A percentile compares a stretch with the other conserved stretches of the same genome.
phyloP scores from a whole-genome alignment of 2,113 vertebrate genomes.

The Nerophis ophidion region DNA sequence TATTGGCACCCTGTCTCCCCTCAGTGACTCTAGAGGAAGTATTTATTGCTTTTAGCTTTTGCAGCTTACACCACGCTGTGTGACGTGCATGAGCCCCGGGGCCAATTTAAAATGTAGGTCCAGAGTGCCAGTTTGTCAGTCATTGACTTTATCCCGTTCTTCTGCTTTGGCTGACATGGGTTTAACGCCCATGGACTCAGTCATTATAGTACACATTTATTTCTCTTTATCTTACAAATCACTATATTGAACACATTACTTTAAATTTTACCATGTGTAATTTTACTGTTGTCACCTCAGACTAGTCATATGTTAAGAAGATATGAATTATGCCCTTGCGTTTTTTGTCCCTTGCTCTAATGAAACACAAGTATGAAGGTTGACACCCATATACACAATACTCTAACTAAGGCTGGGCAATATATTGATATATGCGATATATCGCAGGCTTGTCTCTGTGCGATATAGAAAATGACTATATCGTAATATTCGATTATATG shows the following conservation, averaged over 20 bases:
- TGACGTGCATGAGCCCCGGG: conserved; percentile 27
- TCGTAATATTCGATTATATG: too few species aligned
- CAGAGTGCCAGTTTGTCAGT: conserved; percentile 17
- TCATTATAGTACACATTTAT: neutral
- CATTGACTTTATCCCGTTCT: conserved; percentile 1
- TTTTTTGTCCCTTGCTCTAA: too few species aligned
- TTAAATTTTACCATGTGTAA: neutral
- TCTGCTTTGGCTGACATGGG: neutral
- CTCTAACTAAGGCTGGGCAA: too few species aligned
- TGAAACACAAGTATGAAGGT: too few species aligned
- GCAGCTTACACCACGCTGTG: conserved; percentile 35
- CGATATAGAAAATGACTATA: too few species aligned
- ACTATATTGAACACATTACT: too few species aligned
- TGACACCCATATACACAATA: too few species aligned
- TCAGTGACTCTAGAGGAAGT: conserved; percentile 39
- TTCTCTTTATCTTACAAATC: neutral
- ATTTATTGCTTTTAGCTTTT: conserved; percentile 57
- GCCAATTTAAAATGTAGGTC: conserved; percentile 42
- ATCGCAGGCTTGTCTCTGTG: too few species aligned
- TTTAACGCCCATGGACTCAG: neutral
- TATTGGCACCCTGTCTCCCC: conserved; percentile 37
- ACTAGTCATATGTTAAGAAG: too few species aligned
- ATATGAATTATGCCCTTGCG: too few species aligned
- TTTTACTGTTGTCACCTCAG: neutral
- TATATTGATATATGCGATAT: too few species aligned